phyloP scores from a whole-genome alignment of 2,888 invertebrate species.

The Biston betularia region DNA sequence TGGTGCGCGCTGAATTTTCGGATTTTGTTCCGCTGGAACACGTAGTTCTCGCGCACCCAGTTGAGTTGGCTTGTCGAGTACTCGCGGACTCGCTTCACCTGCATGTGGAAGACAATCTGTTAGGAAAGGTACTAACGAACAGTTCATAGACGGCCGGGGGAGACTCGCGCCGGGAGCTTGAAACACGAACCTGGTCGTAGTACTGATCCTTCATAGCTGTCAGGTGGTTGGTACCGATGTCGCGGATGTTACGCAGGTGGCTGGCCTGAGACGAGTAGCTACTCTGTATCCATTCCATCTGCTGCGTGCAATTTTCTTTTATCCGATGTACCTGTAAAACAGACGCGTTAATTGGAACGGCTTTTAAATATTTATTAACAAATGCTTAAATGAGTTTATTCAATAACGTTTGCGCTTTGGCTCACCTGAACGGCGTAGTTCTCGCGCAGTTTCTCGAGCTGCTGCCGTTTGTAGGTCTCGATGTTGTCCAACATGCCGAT shows the following conservation, averaged over 20 bases:
- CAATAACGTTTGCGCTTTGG: constrained; percentile 26
- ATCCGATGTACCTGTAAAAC: constrained; percentile 92
- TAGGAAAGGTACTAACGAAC: constrained; percentile 25
- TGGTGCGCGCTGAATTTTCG: constrained; percentile 98
- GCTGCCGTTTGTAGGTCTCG: constrained; percentile 95
- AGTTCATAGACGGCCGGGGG: constrained; percentile 59
- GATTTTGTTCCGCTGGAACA: constrained; percentile 97
- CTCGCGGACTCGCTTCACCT: constrained; percentile 96
- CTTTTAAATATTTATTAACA: neutral
- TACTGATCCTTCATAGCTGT: constrained; percentile 96
- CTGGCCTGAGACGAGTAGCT: constrained; percentile 96
- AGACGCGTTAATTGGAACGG: constrained; percentile 20
- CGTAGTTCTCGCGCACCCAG: constrained; percentile 98
- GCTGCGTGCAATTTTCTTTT: constrained; percentile 96
- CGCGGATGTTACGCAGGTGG: constrained; percentile 94
- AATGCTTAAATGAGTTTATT: neutral
- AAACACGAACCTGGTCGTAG: constrained; percentile 90
- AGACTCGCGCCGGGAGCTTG: neutral
- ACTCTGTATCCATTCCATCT: constrained; percentile 97
- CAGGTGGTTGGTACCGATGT: constrained; percentile 96
- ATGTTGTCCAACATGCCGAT: constrained; percentile 96
- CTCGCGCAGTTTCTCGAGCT: constrained; percentile 94
- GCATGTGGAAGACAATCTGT: constrained; percentile 46
- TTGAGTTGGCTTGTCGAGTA: constrained; percentile 96
- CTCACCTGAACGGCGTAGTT: constrained; percentile 95